Base-by-base conservation (phyloP, 2,797 vertebrate species). In the Rhincodon typus region DNA sequence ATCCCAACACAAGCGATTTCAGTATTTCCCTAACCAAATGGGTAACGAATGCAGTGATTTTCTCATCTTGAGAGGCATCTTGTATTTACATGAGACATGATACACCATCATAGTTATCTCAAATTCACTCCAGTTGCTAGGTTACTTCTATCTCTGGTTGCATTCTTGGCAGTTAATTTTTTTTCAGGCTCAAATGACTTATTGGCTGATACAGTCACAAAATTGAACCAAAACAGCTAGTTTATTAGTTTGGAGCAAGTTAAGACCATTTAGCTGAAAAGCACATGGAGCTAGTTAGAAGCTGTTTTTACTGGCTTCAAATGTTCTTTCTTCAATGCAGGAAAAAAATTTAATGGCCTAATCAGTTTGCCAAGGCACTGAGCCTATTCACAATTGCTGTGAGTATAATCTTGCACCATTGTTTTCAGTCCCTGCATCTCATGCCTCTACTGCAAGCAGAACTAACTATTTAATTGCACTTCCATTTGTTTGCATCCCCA, bases 151-250 rank as follows among this genome's bases (percentile, higher is more conserved):
- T 91, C 62, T 91, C 34, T 38, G 38, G 62, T 93, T 21, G 12
- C 13, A n/a, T 69, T 93, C 66, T 69, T 93, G 66, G 7, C 21
- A 25, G 62, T 93, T 67, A 93, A 38, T 42, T 93, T 42, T 91
- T 91, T 46, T 84, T 84, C 82, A 46, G 82, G 62, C 25, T 69
- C 25, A 21, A 93, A 93, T 93, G 38, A 69, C 1, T 69, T 42
- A 66, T 93, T 93, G 90, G 90, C 90, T 93, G 90, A 93, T 84
- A 46, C 21, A 25, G 90, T 93, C 62, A 69, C 90, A 67, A 93
- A 93, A 8, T 93, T 69, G 38, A 93, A 93, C 69, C 67, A 42
- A 93, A 93, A 93, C 90, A 93, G n/a, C 90, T 42, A 91, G 53
- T 91, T 91, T 91, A 91, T 66, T 91, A 93, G 90, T 69, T 93